Evolutionary conservation across 2,888 invertebrate species (phyloP).

Genomic region (Suillia variegata): DNA sequence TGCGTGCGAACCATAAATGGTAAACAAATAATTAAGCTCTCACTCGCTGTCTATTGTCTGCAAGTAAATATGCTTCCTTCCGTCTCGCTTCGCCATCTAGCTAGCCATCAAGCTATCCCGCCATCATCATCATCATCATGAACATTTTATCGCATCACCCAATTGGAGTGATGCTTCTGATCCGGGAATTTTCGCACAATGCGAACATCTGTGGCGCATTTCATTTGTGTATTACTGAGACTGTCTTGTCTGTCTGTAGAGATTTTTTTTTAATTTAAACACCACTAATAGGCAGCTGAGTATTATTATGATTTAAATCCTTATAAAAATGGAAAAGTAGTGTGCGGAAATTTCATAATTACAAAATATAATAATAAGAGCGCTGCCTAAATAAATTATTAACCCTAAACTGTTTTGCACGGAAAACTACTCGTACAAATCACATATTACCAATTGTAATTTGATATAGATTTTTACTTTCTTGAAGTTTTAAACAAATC

Average conservation of each 20-base stretch:
- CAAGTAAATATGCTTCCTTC: neutral
- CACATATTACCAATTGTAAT: slow-evolving; percentile 21
- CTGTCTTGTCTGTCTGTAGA: slow-evolving; percentile 10
- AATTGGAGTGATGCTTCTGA: slow-evolving; percentile 35
- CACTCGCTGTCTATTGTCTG: neutral
- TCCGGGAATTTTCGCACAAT: slow-evolving; percentile 58
- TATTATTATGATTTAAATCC: too few species aligned
- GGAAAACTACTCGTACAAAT: slow-evolving; percentile 6
- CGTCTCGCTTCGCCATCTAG: slow-evolving; percentile 3
- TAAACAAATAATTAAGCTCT: slow-evolving; percentile 52
- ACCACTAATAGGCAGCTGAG: neutral
- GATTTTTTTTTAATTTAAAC: too few species aligned
- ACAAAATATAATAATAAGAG: slow-evolving; percentile 9
- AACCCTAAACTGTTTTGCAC: slow-evolving; percentile 20
- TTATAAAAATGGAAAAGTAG: slow-evolving; percentile 28
- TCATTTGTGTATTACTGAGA: slow-evolving; percentile 15
- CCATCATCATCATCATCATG: neutral
- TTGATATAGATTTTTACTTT: slow-evolving; percentile 10
- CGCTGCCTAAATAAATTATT: slow-evolving; percentile 13
- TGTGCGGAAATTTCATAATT: slow-evolving; percentile 20
- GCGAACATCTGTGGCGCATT: slow-evolving; percentile 46
- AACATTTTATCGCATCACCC: neutral
- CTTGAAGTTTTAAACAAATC: slow-evolving; percentile 1
- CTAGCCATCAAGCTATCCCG: too few species aligned
- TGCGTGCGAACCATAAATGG: slow-evolving; percentile 26